Evolutionary conservation across 2,113 vertebrate species (phyloP).

Genomic region (Prinia subflava): DNA sequence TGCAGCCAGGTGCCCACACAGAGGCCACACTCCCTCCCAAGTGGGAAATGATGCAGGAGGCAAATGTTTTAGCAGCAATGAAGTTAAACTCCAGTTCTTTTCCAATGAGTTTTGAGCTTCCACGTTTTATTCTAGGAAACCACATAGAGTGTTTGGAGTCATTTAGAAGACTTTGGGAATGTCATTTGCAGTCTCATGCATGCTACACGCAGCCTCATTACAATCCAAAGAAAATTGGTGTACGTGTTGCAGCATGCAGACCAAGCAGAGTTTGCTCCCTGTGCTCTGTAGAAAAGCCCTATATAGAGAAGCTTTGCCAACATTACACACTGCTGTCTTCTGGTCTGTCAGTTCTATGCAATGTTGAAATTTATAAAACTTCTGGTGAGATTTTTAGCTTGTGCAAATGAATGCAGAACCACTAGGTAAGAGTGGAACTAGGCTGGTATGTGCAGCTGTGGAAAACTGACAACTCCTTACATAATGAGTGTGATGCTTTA

Average conservation of each 20-base stretch:
- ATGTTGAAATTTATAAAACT: neutral
- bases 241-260: neutral
- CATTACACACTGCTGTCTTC: neutral
- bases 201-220: fast-evolving
- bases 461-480: neutral
- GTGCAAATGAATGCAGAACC: neutral
- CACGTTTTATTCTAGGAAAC: neutral
- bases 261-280: neutral
- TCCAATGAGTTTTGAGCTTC: neutral
- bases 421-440: neutral
- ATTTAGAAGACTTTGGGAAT: neutral
- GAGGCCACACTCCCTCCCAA: fast-evolving
- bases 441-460: neutral
- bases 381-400: neutral
- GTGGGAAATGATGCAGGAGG: neutral
- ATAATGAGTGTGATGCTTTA: neutral
- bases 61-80: neutral
- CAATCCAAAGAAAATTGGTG: neutral
- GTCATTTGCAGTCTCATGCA: neutral
- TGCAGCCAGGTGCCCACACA: fast-evolving
- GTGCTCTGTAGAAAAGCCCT: neutral
- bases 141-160: neutral
- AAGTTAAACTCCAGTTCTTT: neutral
- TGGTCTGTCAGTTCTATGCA: neutral
- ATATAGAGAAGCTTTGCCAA: neutral